A percentile compares a stretch with the other conserved stretches of the same genome.
Evolutionary conservation across 2,797 vertebrate species (phyloP).

Genomic region (Poeciliopsis gracilis): DNA sequence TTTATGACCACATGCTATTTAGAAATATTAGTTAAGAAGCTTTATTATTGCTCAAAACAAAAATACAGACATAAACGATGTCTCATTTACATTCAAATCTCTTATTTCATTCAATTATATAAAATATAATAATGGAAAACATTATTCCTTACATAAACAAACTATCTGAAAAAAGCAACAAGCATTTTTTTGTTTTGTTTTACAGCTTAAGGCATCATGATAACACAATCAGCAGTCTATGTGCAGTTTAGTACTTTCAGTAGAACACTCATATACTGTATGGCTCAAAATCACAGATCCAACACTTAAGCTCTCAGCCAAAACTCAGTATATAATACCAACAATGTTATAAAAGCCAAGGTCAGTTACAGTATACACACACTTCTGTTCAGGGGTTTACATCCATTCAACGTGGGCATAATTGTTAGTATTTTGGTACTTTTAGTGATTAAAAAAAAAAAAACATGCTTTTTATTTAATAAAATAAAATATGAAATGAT

Average conservation of each 20-base stretch:
- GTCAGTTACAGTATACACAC: conserved; percentile 42
- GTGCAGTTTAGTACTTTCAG: conserved; percentile 43
- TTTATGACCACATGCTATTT: not conserved
- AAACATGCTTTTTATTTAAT: not conserved
- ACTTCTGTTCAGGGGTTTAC: conserved; percentile 14
- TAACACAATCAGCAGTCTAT: conserved; percentile 51
- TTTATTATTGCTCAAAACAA: not conserved
- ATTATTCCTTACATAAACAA: conserved; percentile 59
- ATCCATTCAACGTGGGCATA: not conserved
- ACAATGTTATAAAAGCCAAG: conserved; percentile 31
- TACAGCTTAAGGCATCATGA: conserved; percentile 60
- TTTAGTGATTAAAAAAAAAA: not conserved
- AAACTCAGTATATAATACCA: conserved; percentile 54
- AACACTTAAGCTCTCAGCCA: conserved; percentile 52
- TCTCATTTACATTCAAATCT: conserved; percentile 33
- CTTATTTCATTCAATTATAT: conserved; percentile 56
- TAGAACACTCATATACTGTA: conserved; percentile 48
- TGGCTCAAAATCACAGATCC: conserved; percentile 56
- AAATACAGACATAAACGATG: conserved; percentile 6
- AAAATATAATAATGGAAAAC: conserved; percentile 69
- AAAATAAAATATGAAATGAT: not conserved
- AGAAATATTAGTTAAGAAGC: not conserved
- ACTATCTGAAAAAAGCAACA: conserved; percentile 53
- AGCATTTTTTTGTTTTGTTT: conserved; percentile 42
- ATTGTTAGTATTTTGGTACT: not conserved